A percentile compares a stretch with the other conserved stretches of the same genome.
These are phyloP conservation scores for Apis dorsata DNA, from an alignment of 1,140 invertebrate species.

Conservation along the genomic window DNA sequence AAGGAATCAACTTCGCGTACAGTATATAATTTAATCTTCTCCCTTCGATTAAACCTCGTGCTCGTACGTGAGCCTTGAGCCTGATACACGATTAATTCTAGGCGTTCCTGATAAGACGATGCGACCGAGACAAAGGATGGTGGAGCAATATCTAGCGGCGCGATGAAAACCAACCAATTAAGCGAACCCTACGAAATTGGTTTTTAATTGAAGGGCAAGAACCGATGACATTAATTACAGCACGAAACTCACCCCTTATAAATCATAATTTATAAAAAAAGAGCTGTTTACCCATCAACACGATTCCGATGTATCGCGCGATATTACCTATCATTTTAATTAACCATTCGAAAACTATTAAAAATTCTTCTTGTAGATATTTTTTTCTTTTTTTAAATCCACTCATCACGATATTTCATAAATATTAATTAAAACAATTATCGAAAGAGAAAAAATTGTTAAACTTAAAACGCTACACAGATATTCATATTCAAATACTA, in stretches of 20 bases:
- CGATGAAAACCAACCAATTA: slow-evolving; percentile 63
- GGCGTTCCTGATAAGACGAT: slow-evolving; percentile 64
- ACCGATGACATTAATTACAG: slow-evolving; percentile 64
- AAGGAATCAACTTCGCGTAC: slow-evolving; percentile 36
- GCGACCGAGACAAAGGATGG: slow-evolving; percentile 61
- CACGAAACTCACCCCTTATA: background rate
- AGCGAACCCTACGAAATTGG: slow-evolving; percentile 65
- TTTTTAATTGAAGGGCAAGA: slow-evolving; percentile 69
- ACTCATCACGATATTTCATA: no score
- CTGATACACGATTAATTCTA: slow-evolving; percentile 68
- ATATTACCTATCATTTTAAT: no score
- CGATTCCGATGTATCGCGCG: no score
- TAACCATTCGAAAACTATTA: no score
- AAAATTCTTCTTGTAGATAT: no score
- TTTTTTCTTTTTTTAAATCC: no score
- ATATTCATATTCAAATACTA: background rate
- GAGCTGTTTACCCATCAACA: no score
- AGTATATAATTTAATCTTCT: slow-evolving; percentile 63
- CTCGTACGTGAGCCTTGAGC: slow-evolving; percentile 60
- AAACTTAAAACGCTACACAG: background rate
- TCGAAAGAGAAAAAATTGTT: background rate
- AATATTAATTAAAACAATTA: no score
- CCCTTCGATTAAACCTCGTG: slow-evolving; percentile 60
- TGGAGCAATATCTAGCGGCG: slow-evolving; percentile 57
- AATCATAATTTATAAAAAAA: slow-evolving; percentile 18